These are phyloP conservation scores for Amblyopsis rosae DNA, from an alignment of 2,113 vertebrate species.

Conservation along the genomic window DNA sequence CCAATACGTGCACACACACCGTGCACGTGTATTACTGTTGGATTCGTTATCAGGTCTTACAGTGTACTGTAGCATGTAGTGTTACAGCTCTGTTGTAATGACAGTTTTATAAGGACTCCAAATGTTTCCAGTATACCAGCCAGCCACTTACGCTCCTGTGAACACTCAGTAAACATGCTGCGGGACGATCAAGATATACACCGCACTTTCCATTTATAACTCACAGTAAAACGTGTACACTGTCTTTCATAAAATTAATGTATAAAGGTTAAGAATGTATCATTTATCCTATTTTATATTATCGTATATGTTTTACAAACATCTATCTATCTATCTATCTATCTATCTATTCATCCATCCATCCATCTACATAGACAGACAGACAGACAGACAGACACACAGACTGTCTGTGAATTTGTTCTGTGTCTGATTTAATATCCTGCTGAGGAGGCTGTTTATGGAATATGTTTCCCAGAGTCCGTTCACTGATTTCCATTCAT, in stretches of 20 bases:
- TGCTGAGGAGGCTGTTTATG: neutral
- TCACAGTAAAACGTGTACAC: neutral
- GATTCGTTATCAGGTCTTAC: neutral
- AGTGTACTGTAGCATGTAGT: neutral
- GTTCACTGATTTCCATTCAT: neutral
- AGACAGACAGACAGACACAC: too few species aligned
- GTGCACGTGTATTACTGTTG: too few species aligned
- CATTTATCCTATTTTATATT: too few species aligned
- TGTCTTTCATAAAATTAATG: neutral
- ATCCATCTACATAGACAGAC: too few species aligned
- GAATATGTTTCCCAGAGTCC: neutral
- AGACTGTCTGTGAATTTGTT: neutral
- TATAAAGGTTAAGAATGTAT: neutral
- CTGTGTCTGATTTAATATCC: neutral
- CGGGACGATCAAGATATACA: slow-evolving; percentile 3
- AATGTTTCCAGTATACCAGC: slow-evolving; percentile 23
- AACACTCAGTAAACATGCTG: slow-evolving; percentile 10
- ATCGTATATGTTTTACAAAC: too few species aligned
- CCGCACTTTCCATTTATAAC: too few species aligned
- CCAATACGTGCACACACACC: too few species aligned
- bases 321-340: too few species aligned
- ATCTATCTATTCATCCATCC: neutral
- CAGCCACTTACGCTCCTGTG: slow-evolving; percentile 7
- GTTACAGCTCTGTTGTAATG: neutral
- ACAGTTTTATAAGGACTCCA: slow-evolving; percentile 15